phyloP scores from a whole-genome alignment of 2,113 vertebrate genomes.

The Thamnophis sirtalis region DNA sequence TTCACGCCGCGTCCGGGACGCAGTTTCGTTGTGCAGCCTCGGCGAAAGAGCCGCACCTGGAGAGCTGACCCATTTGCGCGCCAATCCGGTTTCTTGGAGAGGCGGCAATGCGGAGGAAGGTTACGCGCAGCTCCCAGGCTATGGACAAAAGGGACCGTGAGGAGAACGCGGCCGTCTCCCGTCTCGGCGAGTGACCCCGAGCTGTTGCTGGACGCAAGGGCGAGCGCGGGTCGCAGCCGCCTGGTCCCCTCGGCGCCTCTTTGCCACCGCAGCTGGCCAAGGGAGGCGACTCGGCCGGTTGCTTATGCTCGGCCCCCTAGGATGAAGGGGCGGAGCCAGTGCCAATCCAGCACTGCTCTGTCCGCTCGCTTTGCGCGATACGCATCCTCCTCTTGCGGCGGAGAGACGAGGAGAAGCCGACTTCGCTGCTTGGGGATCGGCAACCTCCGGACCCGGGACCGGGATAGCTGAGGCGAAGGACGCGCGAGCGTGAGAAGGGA shows the following conservation, averaged over 20 bases:
- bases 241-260: background rate
- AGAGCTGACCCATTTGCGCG: background rate
- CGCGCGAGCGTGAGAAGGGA: background rate
- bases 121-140: background rate
- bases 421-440: background rate
- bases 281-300: background rate
- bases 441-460: no score
- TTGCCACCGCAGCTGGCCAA: background rate
- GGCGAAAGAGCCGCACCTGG: background rate
- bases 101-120: background rate
- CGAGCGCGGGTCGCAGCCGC: background rate
- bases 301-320: background rate
- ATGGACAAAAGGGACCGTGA: conserved; percentile 22
- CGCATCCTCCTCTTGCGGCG: conserved; percentile 5
- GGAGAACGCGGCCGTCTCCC: background rate
- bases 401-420: background rate
- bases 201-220: background rate
- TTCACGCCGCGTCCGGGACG: background rate
- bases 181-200: background rate
- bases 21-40: background rate
- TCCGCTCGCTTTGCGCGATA: background rate
- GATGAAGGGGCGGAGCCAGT: conserved; percentile 10
- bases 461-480: background rate
- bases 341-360: background rate
- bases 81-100: background rate